These are phyloP conservation scores for Vidua chalybeata DNA, from an alignment of 2,113 vertebrate genomes.

Conservation along the genomic window DNA sequence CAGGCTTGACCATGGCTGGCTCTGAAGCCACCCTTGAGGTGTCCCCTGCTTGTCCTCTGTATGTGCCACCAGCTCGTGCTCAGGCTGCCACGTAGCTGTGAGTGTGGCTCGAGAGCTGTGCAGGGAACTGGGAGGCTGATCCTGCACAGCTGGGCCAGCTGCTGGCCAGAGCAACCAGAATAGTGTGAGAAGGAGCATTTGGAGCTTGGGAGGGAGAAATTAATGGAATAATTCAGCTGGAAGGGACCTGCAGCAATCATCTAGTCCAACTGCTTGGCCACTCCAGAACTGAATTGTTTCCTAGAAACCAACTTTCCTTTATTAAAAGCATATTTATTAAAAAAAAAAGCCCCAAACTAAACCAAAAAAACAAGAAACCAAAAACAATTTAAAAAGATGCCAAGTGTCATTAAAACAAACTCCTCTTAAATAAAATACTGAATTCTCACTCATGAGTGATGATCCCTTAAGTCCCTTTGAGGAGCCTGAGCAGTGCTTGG, in stretches of 20 bases:
- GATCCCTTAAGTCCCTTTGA: neutral
- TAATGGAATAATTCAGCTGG: neutral
- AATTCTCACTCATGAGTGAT: neutral
- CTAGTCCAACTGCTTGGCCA: neutral
- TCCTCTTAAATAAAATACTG: neutral
- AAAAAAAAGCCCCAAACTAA: neutral
- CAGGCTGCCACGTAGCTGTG: neutral
- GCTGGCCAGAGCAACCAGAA: neutral
- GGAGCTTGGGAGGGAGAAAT: neutral
- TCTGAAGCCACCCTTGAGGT: neutral
- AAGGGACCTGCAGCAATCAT: neutral
- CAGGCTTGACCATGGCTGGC: neutral
- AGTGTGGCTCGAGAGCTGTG: fast-evolving
- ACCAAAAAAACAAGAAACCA: neutral
- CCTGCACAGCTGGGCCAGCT: neutral
- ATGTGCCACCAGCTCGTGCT: fast-evolving
- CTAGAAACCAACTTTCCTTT: neutral
- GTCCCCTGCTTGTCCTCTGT: neutral
- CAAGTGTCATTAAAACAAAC: neutral
- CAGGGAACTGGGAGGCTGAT: neutral
- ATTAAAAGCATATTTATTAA: neutral
- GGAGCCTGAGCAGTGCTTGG: neutral
- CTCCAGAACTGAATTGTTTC: neutral
- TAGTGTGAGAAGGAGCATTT: neutral
- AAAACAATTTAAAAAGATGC: neutral